Conservation (phyloP, 2,113 vertebrate species). For the Lophotis ruficrista region DNA sequence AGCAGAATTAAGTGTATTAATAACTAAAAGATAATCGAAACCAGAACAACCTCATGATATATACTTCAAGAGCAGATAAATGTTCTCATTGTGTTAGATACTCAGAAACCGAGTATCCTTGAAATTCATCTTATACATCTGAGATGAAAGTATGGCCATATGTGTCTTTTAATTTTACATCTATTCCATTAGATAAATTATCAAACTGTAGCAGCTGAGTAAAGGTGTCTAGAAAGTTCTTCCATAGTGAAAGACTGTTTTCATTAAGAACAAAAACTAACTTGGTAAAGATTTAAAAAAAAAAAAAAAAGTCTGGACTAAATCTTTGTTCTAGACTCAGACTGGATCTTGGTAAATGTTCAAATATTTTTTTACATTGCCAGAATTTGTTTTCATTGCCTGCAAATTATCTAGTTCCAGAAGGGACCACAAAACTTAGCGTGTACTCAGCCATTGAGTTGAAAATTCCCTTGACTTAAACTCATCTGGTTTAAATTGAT, state of each 20-base stretch:
- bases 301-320: background rate
- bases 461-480: background rate
- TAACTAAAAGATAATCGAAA: background rate
- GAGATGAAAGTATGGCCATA: background rate
- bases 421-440: background rate
- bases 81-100: background rate
- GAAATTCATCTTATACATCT: background rate
- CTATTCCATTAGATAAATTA: background rate
- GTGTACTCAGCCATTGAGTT: background rate
- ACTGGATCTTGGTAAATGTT: constrained; percentile 21
- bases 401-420: background rate
- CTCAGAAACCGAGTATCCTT: background rate
- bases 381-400: background rate
- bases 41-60: background rate
- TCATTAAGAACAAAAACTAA: background rate
- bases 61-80: background rate
- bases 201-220: background rate
- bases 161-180: background rate
- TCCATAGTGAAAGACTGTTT: background rate
- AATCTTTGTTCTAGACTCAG: background rate
- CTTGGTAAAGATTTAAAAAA: background rate
- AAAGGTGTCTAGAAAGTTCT: background rate
- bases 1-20: background rate
- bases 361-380: background rate
- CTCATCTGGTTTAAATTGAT: background rate